phyloP scores from a whole-genome alignment of 1,140 invertebrate genomes.

The Camponotus pennsylvanicus region DNA sequence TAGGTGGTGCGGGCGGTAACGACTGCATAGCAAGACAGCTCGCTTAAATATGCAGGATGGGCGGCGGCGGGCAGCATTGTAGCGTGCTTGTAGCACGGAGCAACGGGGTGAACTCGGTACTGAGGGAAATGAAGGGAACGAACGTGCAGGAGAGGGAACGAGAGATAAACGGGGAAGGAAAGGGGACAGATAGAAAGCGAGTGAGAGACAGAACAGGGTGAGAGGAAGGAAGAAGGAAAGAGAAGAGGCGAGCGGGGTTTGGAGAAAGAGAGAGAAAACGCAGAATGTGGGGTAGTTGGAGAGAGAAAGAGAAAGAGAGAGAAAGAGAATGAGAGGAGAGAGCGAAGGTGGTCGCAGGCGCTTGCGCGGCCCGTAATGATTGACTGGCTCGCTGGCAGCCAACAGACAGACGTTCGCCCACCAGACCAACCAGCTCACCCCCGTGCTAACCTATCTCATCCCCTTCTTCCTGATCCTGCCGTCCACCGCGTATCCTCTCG shows the following conservation, averaged over 20 bases:
- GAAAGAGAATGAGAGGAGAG: slow-evolving; percentile 52
- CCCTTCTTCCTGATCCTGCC: slow-evolving; percentile 62
- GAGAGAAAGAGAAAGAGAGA: slow-evolving; percentile 53
- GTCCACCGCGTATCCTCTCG: slow-evolving; percentile 50
- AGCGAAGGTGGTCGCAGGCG: slow-evolving; percentile 76
- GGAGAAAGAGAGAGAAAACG: slow-evolving; percentile 37
- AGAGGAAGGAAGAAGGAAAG: slow-evolving; percentile 34
- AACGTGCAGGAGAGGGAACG: slow-evolving; percentile 69
- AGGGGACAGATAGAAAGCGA: slow-evolving; percentile 36
- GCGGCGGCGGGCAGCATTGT: slow-evolving; percentile 84
- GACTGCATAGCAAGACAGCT: slow-evolving; percentile 84
- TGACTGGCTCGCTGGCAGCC: slow-evolving; percentile 87
- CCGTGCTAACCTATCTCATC: slow-evolving; percentile 65
- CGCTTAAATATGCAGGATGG: slow-evolving; percentile 86
- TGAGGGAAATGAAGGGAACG: slow-evolving; percentile 81
- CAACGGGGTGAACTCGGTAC: slow-evolving; percentile 82
- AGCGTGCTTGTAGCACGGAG: slow-evolving; percentile 83
- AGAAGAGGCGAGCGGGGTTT: slow-evolving; percentile 21
- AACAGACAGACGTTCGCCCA: slow-evolving; percentile 86
- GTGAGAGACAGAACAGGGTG: slow-evolving; percentile 53
- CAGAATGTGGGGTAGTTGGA: slow-evolving; percentile 43
- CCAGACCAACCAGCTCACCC: slow-evolving; percentile 76
- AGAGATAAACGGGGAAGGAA: slow-evolving; percentile 52
- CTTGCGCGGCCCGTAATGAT: slow-evolving; percentile 86
- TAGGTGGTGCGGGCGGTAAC: slow-evolving; percentile 77